phyloP scores from a whole-genome alignment of 2,888 invertebrate species.

The Drosophila robusta region DNA sequence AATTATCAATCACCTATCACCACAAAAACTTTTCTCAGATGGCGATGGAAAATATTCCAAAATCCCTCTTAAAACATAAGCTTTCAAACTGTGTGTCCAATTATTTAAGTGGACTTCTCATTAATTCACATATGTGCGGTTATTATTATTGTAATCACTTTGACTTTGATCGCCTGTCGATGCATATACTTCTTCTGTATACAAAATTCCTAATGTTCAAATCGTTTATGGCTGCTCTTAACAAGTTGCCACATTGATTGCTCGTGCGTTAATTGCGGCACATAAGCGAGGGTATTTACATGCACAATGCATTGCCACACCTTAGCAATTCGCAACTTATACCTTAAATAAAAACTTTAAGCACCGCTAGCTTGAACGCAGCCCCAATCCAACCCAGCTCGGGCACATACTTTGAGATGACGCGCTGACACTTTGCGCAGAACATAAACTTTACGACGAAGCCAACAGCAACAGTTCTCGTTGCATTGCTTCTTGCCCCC shows the following conservation, averaged over 20 bases:
- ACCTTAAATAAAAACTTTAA: conserved; percentile 47
- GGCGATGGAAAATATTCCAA: too few relatives aligned
- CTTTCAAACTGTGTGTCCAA: too few relatives aligned
- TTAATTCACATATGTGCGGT: background rate
- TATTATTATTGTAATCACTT: background rate
- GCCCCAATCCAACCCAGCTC: background rate
- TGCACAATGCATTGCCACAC: conserved; percentile 16
- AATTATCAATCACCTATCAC: too few relatives aligned
- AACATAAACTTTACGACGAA: conserved; percentile 56
- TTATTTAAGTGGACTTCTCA: background rate
- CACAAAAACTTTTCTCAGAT: too few relatives aligned
- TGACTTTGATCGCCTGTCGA: background rate
- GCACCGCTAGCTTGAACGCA: conserved; percentile 27
- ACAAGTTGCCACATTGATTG: conserved; percentile 31
- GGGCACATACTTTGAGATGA: conserved; percentile 48
- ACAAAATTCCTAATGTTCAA: background rate
- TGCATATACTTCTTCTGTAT: conserved; percentile 1
- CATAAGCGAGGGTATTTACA: conserved; percentile 15
- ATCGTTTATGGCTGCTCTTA: conserved; percentile 14
- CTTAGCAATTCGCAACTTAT: conserved; percentile 38
- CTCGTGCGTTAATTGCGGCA: conserved; percentile 20
- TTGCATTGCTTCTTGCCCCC: conserved; percentile 6
- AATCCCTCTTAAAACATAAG: too few relatives aligned
- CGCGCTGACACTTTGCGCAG: conserved; percentile 60
- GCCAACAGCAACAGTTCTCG: conserved; percentile 16